Evolutionary conservation across 2,113 vertebrate species (phyloP).

Genomic region (Dipodomys stephensi): DNA sequence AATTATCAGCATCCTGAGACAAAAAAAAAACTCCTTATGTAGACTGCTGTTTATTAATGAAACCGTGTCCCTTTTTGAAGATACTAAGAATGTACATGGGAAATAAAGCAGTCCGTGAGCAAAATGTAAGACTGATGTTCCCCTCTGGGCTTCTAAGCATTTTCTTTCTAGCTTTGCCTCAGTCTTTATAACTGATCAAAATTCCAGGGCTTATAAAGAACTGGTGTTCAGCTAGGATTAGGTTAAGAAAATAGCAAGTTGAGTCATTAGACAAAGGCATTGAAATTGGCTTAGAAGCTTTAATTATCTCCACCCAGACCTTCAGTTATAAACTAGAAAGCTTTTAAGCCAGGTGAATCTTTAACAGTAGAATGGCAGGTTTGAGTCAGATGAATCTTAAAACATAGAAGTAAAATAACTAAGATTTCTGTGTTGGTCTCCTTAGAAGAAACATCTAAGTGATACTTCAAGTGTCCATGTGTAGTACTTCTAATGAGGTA

Average conservation of each 20-base stretch:
- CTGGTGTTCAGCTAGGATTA: conserved; percentile 10
- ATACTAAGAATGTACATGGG: neutral
- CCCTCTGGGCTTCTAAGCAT: neutral
- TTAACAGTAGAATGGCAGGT: neutral
- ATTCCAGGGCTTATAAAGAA: conserved; percentile 8
- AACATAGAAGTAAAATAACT: neutral
- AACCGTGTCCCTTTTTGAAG: neutral
- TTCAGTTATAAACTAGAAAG: conserved; percentile 18
- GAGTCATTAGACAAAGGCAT: neutral
- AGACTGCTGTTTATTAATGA: neutral
- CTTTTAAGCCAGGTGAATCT: conserved; percentile 21
- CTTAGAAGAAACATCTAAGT: too few species aligned
- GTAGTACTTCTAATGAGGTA: neutral
- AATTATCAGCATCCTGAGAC: neutral
- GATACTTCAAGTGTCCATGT: neutral
- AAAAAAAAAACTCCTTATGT: neutral
- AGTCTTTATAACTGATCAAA: neutral
- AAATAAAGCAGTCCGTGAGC: neutral
- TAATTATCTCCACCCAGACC: conserved; percentile 38
- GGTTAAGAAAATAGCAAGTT: neutral
- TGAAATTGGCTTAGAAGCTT: conserved; percentile 15
- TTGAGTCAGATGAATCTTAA: neutral
- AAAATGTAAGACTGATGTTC: neutral
- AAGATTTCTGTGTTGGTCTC: neutral
- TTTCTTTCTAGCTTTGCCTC: neutral